Conservation (phyloP, 2,888 invertebrate species). For the Ischnus inquisitorius region DNA sequence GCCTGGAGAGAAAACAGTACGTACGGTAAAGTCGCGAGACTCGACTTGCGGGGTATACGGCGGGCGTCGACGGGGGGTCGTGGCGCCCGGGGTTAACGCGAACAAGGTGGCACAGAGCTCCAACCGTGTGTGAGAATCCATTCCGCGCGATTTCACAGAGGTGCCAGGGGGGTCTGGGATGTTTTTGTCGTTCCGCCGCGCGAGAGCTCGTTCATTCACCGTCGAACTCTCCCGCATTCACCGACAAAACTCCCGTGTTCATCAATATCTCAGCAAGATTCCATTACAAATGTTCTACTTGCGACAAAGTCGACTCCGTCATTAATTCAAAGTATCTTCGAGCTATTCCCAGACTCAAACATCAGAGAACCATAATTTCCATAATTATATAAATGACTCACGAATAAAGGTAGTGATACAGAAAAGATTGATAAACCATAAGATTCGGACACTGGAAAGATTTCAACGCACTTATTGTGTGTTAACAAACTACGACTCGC, state of each 20-base stretch:
- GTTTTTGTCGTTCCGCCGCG: background rate
- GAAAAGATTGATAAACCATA: no score
- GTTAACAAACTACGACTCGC: no score
- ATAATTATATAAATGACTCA: no score
- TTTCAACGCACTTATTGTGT: no score
- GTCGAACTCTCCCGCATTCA: constrained; percentile 61
- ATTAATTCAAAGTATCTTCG: background rate
- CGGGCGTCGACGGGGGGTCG: constrained; percentile 57
- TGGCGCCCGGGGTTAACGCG: constrained; percentile 75
- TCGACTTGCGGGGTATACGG: constrained; percentile 46
- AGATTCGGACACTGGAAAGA: no score
- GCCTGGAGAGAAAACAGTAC: constrained; percentile 35
- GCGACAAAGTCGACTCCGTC: background rate
- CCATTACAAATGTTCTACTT: background rate
- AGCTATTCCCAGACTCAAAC: background rate
- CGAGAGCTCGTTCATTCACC: constrained; percentile 49
- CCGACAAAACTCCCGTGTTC: background rate
- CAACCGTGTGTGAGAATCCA: constrained; percentile 84
- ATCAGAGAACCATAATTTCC: no score
- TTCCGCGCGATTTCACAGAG: constrained; percentile 83
- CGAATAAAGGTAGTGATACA: no score
- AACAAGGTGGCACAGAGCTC: constrained; percentile 82
- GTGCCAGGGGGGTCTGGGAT: constrained; percentile 61
- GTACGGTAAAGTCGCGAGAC: constrained; percentile 46
- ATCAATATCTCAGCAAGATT: constrained; percentile 1